Conservation (phyloP, 2,113 vertebrate genomes). For the Tetrao urogallus region DNA sequence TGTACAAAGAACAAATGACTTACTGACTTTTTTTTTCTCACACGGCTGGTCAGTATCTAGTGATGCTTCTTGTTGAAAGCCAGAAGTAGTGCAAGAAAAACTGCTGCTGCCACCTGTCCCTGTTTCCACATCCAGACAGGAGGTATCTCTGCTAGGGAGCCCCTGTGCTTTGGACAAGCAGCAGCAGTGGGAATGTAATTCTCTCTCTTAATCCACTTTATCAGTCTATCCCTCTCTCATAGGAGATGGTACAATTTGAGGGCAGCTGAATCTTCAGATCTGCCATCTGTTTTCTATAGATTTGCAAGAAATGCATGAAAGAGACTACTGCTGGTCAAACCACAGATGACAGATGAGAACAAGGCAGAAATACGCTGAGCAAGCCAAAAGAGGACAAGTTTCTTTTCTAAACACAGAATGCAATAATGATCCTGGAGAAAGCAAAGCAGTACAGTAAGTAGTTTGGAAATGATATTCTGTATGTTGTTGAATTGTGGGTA, state of each 20-base stretch:
- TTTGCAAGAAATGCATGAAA: background rate
- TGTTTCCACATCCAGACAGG: background rate
- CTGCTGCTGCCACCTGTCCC: background rate
- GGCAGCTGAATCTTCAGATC: slow-evolving; percentile 20
- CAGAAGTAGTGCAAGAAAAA: background rate
- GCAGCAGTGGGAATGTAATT: background rate
- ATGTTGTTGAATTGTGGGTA: background rate
- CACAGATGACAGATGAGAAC: background rate
- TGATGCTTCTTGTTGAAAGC: background rate
- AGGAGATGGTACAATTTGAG: background rate
- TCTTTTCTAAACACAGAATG: background rate
- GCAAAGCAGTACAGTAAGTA: background rate
- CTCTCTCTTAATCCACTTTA: background rate
- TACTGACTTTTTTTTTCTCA: background rate
- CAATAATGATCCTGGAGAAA: background rate
- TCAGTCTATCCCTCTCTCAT: background rate
- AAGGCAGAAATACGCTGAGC: slow-evolving; percentile 22
- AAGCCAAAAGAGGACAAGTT: background rate
- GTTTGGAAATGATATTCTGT: background rate
- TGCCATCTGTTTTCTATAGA: slow-evolving; percentile 11
- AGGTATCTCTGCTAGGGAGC: background rate
- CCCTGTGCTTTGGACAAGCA: background rate
- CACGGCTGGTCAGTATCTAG: background rate
- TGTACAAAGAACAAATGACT: background rate
- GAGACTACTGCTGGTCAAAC: background rate